Conservation (phyloP, 2,888 invertebrate genomes). For the Camponotus fellah region DNA sequence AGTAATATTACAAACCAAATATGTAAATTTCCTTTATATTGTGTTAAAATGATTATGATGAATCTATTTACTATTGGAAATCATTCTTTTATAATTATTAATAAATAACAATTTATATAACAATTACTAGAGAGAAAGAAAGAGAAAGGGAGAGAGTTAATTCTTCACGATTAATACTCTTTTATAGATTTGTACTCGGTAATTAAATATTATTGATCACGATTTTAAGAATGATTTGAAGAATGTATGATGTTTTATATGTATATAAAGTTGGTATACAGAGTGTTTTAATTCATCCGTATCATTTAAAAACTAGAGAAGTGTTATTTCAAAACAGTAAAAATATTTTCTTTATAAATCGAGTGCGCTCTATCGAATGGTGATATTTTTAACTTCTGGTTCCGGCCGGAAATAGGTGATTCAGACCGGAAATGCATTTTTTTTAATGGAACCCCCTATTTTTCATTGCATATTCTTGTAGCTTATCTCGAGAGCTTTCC, state of each 20-base stretch:
- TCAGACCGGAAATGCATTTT: too few relatives aligned
- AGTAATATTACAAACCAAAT: neutral
- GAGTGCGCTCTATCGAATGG: too few relatives aligned
- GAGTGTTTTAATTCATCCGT: too few relatives aligned
- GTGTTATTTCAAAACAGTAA: too few relatives aligned
- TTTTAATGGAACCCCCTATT: too few relatives aligned
- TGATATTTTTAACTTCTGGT: too few relatives aligned
- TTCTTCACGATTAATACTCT: slow-evolving; percentile 20
- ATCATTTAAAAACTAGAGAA: too few relatives aligned
- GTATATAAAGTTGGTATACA: too few relatives aligned
- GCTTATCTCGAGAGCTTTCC: too few relatives aligned
- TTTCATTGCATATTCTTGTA: too few relatives aligned
- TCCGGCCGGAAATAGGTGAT: too few relatives aligned
- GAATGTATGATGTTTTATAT: neutral
- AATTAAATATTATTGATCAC: neutral
- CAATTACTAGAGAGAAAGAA: neutral
- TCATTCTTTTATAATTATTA: slow-evolving; percentile 33
- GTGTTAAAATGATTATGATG: neutral
- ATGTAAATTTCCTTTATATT: neutral
- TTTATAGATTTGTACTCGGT: neutral
- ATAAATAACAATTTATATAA: slow-evolving; percentile 8
- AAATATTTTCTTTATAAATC: too few relatives aligned
- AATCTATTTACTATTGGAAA: neutral
- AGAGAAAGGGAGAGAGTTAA: neutral
- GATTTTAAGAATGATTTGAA: neutral